phyloP scores from a whole-genome alignment of 2,113 vertebrate species.

The Xenopus borealis region DNA sequence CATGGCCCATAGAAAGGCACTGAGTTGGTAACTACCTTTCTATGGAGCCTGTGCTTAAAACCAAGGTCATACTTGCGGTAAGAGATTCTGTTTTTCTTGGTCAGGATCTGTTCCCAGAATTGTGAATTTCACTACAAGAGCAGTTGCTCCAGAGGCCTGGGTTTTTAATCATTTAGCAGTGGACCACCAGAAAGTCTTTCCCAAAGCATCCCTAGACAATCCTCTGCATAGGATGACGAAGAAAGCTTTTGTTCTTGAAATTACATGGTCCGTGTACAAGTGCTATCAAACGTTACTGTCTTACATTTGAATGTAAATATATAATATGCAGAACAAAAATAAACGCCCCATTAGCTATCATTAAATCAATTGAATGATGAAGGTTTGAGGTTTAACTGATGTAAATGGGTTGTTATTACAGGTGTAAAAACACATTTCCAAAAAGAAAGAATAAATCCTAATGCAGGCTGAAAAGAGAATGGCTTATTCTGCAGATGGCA shows the following conservation, averaged over 20 bases:
- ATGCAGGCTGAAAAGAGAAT: not conserved
- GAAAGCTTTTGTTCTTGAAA: slow-evolving; percentile 18
- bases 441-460: not conserved
- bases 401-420: slow-evolving; percentile 19
- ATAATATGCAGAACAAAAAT: not conserved
- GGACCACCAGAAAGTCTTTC: slow-evolving; percentile 31
- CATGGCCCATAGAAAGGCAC: slow-evolving; percentile 54
- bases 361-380: slow-evolving; percentile 12
- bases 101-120: slow-evolving; percentile 62
- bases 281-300: slow-evolving; percentile 16
- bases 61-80: slow-evolving; percentile 67
- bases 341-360: slow-evolving; percentile 5
- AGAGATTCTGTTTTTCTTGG: slow-evolving; percentile 65
- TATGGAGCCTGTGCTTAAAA: slow-evolving; percentile 53
- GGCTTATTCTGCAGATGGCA: too few relatives aligned
- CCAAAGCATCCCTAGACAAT: slow-evolving; percentile 32
- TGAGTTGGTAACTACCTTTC: slow-evolving; percentile 8
- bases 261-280: not conserved
- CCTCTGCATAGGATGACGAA: slow-evolving; percentile 21
- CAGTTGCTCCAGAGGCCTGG: slow-evolving; percentile 53
- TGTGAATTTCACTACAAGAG: slow-evolving; percentile 58
- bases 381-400: slow-evolving; percentile 1
- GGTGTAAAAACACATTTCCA: not conserved
- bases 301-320: not conserved
- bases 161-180: slow-evolving; percentile 51